Base-by-base conservation (phyloP, 1,140 invertebrate species). In the Zaprionus africanus region DNA sequence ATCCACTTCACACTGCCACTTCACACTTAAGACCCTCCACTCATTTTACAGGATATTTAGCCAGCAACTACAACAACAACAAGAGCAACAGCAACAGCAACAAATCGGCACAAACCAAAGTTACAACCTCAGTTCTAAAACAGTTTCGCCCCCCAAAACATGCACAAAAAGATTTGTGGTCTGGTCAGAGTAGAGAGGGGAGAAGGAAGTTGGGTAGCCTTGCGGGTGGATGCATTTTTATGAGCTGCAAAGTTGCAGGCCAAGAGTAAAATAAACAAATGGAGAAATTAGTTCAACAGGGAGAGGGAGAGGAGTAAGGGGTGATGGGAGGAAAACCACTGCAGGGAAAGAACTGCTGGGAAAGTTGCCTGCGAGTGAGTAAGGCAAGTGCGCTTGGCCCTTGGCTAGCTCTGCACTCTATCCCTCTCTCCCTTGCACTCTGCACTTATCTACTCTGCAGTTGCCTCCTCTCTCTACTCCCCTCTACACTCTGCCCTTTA, bases 91-190 rank as follows among this genome's bases (percentile, higher is more conserved):
- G 5, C 15, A 41, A 6, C 15, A n/a, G 15, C 15, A 36, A 61
- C 66, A 69, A 69, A 69, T 61, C 60, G 24, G 31, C 66, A 61
- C n/a, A 53, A 28, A 61, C 28, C 58, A 69, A 69, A 69, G 58
- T 61, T 69, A 34, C 22, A 69, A 61, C 66, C 58, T 53, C 66
- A 61, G 66, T 69, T 61, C 66, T 53, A 36, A 46, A 74, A 74
- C 71, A 68, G 57, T 74, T 74, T 59, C 38, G 51, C 57, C 65
- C 49, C 64, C 15, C 41, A 46, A 57, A 65, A 74, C 58, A 74
- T 74, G 71, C 51, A 69, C 65, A 62, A 68, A 64, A 75, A 75
- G 66, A 75, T 70, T 75, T 75, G 66, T 54, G 72, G 66, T 59
- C 36, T 51, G 31, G 26, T 56, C 17, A n/a, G 43, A 7, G 13